phyloP scores from a whole-genome alignment of 64 coral and sea anemone genomes.

The Acropora yongei region DNA sequence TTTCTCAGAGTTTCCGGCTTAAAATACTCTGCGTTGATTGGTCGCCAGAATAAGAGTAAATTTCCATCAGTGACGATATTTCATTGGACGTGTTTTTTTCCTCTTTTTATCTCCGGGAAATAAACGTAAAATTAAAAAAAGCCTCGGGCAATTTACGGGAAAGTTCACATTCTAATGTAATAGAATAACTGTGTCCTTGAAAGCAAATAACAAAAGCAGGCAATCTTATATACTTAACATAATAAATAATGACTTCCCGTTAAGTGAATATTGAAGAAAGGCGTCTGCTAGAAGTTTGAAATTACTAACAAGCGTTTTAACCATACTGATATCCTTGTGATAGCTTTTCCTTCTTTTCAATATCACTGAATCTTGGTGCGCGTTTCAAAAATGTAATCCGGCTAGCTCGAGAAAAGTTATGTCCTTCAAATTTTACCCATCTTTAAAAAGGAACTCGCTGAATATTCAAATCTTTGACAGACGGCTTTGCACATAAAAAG shows the following conservation, averaged over 20 bases:
- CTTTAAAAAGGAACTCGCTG: no score
- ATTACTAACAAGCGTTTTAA: no score
- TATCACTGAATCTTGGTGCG: no score
- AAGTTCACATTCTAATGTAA: background rate
- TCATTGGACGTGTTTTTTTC: background rate
- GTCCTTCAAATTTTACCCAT: no score
- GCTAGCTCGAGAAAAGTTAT: no score
- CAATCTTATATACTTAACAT: background rate
- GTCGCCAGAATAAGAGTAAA: background rate
- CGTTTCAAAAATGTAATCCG: no score
- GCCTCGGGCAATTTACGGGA: background rate
- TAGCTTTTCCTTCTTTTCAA: no score
- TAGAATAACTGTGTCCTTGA: background rate
- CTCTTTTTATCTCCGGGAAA: background rate
- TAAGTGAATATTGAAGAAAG: background rate
- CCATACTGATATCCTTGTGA: no score
- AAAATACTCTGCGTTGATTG: background rate
- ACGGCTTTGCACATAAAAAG: no score
- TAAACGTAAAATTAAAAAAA: background rate
- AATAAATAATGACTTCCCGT: background rate
- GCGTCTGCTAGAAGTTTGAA: no score
- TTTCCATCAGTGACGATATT: conserved; percentile 1
- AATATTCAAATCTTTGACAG: no score
- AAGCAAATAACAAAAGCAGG: background rate
- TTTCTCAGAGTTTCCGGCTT: background rate